Evolutionary conservation across 23 tunicate species (phyloP).

Genomic region (Halocynthia roretzi): DNA sequence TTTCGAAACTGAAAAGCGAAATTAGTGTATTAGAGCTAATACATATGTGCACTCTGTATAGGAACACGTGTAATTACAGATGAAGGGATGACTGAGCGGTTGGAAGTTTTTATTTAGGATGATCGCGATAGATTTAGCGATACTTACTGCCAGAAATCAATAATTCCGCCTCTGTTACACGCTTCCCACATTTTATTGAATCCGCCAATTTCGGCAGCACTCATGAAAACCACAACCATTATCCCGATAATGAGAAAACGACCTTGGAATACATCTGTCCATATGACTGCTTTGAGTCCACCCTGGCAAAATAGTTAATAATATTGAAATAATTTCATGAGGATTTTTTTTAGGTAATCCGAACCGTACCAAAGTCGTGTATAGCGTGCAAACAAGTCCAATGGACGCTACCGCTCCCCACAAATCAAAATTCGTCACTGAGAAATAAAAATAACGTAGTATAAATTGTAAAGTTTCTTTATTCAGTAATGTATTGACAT

Average conservation of each 20-base stretch:
- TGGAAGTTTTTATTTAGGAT: conserved; percentile 12
- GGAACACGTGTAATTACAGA: background rate
- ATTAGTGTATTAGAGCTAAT: background rate
- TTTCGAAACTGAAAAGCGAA: conserved; percentile 55
- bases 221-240: conserved; percentile 21
- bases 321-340: background rate
- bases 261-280: conserved; percentile 54
- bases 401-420: conserved; percentile 55
- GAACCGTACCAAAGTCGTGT: conserved; percentile 51
- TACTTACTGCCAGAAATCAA: conserved; percentile 43
- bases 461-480: background rate
- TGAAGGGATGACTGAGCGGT: background rate
- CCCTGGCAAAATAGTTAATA: conserved; percentile 22
- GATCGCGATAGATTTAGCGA: background rate
- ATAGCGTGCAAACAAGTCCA: conserved; percentile 48
- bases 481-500: no score
- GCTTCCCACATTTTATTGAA: conserved; percentile 13
- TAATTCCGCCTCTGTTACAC: conserved; percentile 28
- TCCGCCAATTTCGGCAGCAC: conserved; percentile 26
- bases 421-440: background rate
- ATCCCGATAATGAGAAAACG: conserved; percentile 20
- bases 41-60: background rate
- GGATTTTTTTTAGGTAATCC: background rate
- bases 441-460: conserved; percentile 7
- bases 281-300: conserved; percentile 51